These are phyloP conservation scores for Phymorhynchus buccinoides DNA, from an alignment of 1,140 invertebrate species.

Conservation along the genomic window DNA sequence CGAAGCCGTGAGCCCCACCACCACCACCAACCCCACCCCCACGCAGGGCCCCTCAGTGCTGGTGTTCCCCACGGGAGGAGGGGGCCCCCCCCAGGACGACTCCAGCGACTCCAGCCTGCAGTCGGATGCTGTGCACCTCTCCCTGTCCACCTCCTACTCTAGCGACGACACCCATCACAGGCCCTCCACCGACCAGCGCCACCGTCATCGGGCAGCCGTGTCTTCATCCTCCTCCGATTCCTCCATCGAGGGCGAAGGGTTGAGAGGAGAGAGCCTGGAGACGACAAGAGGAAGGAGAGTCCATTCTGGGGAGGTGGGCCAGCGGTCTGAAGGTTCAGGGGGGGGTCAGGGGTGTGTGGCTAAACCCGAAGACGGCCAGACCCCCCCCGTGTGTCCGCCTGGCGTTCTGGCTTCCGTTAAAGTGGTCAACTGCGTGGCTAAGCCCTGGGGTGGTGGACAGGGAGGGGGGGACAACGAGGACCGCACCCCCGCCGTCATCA, in stretches of 20 bases:
- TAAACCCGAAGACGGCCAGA: not conserved
- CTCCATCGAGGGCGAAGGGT: not conserved
- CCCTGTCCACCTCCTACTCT: slow-evolving; percentile 31
- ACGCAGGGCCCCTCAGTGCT: not conserved
- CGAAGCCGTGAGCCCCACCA: slow-evolving; percentile 34
- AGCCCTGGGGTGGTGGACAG: not conserved
- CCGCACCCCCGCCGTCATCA: not conserved
- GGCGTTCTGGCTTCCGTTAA: not conserved
- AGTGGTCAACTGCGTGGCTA: not conserved
- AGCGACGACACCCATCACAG: slow-evolving; percentile 29
- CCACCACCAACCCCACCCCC: too few species aligned
- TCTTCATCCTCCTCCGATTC: slow-evolving; percentile 13
- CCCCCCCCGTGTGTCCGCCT: not conserved
- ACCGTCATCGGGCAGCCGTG: not conserved
- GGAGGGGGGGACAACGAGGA: not conserved
- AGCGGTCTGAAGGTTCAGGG: not conserved
- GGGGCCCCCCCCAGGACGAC: slow-evolving; percentile 13
- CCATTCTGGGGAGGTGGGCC: not conserved
- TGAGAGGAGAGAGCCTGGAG: not conserved
- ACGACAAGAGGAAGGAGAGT: not conserved
- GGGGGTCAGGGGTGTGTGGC: too few species aligned
- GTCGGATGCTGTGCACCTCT: not conserved
- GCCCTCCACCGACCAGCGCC: not conserved
- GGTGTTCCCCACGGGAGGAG: not conserved
- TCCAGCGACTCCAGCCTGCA: slow-evolving; percentile 26